Evolutionary conservation across 2,888 invertebrate genomes (phyloP), one percentile per base, ranked within the genome.

Genomic region (Glaucopsyche alexis): DNA sequence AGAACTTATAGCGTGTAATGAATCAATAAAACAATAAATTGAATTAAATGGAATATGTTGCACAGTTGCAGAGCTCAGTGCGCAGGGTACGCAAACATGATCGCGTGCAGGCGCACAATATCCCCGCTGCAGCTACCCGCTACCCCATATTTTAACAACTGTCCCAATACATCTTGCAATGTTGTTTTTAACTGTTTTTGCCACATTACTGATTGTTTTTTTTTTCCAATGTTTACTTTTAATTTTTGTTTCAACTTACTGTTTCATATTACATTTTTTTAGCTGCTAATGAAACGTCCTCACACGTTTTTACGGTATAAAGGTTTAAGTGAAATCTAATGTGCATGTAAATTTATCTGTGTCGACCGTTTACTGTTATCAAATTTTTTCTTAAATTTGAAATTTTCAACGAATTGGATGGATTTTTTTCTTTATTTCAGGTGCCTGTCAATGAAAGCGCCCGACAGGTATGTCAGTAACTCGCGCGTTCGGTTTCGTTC

Each of bases 401-500:
- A 93, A 87, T 93, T 93, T 94, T 94, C 93, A 94, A 94, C 93
- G 93, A 93, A 93, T 93, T 93, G 93, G 94, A 93, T 93, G 90
- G 93, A 91, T 93, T 94, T 94, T 92, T 94, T 95, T 94, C 95
- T 94, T 95, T 91, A 91, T 95, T 95, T 93, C 95, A 95, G 95
- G 95, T 95, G 95, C 94, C 94, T 95, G 94, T 95, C 95, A 94
- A 95, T 95, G 94, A 95, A 95, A 94, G 95, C 95, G 94, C 95
- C 95, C 93, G 95, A 95, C 94, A 95, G 95, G 95, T 95, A 95
- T 94, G 93, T 93, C 89, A 85, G 90, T 90, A 89, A 85, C 83
- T 87, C 86, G 85, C 86, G 87, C 89, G 85, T 88, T 90, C 88
- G 86, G 85, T 91, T 87, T 87, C 90, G 87, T 87, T 90, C 89